These are phyloP conservation scores for Lucifuga dentata DNA, from an alignment of 2,113 vertebrate species.

Conservation along the genomic window DNA sequence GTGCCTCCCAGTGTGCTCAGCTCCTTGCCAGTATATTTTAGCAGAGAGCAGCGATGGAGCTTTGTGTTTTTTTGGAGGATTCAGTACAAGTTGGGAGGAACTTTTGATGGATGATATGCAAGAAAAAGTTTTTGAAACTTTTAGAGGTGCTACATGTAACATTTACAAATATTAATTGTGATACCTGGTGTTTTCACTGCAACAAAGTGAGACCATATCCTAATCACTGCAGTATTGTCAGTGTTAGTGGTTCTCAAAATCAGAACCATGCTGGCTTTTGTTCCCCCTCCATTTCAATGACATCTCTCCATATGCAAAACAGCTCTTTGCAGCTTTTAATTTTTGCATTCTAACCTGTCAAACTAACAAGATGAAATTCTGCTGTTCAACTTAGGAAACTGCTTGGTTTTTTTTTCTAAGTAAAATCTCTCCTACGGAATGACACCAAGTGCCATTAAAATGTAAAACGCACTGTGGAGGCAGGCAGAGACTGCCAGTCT, in stretches of 20 bases:
- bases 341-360: too few relatives aligned
- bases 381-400: too few relatives aligned
- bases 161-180: neutral
- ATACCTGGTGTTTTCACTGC: too few relatives aligned
- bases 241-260: too few relatives aligned
- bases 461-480: neutral
- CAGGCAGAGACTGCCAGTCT: slow-evolving; percentile 2
- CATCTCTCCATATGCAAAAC: too few relatives aligned
- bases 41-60: slow-evolving; percentile 8
- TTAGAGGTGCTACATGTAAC: neutral
- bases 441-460: neutral
- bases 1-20: slow-evolving; percentile 24
- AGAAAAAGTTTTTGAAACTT: neutral
- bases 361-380: too few relatives aligned
- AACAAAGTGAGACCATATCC: too few relatives aligned
- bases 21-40: slow-evolving; percentile 18
- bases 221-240: too few relatives aligned
- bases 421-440: neutral
- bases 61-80: neutral
- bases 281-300: too few relatives aligned
- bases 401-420: too few relatives aligned
- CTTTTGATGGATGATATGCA: neutral
- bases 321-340: too few relatives aligned
- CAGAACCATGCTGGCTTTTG: too few relatives aligned
- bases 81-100: neutral